Percentiles rank a stretch among this genome's conserved stretches.
Evolutionary conservation across 2,888 invertebrate genomes (phyloP).

Genomic region (Clanis bilineata): DNA sequence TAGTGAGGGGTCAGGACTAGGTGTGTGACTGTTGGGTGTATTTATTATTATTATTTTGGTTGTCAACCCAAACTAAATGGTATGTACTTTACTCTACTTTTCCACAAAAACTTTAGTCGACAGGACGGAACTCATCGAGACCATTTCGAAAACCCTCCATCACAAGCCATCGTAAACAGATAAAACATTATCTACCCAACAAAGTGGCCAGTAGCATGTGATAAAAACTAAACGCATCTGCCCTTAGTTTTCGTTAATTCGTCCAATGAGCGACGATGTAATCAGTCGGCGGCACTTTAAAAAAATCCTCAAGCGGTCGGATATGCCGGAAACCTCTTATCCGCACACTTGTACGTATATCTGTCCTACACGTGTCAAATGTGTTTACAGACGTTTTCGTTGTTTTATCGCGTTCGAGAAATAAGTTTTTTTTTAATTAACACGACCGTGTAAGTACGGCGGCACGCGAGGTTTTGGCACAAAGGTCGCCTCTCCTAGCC

Average conservation of each 20-base stretch:
- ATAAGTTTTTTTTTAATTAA: constrained; percentile 46
- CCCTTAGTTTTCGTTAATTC: constrained; percentile 37
- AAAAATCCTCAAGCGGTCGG: constrained; percentile 47
- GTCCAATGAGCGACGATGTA: constrained; percentile 43
- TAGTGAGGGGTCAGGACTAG: too few relatives aligned
- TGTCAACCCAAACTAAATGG: too few relatives aligned
- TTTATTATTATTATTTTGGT: too few relatives aligned
- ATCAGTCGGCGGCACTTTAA: constrained; percentile 41
- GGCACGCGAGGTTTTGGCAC: constrained; percentile 41
- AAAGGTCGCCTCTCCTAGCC: constrained; percentile 21
- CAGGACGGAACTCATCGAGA: not conserved
- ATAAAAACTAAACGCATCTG: constrained; percentile 48
- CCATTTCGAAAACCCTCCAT: not conserved
- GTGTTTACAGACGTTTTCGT: constrained; percentile 61
- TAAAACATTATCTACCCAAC: constrained; percentile 5
- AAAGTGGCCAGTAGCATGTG: constrained; percentile 16
- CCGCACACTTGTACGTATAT: constrained; percentile 54
- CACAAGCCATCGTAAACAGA: not conserved
- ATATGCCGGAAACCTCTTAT: constrained; percentile 60
- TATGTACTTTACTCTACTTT: too few relatives aligned
- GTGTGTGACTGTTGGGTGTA: too few relatives aligned
- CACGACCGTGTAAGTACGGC: constrained; percentile 28
- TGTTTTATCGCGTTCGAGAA: constrained; percentile 53
- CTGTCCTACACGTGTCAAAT: constrained; percentile 66
- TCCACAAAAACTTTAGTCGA: not conserved